Evolutionary conservation across 2,888 invertebrate genomes (phyloP).

Genomic region (Drosophila eohydei): DNA sequence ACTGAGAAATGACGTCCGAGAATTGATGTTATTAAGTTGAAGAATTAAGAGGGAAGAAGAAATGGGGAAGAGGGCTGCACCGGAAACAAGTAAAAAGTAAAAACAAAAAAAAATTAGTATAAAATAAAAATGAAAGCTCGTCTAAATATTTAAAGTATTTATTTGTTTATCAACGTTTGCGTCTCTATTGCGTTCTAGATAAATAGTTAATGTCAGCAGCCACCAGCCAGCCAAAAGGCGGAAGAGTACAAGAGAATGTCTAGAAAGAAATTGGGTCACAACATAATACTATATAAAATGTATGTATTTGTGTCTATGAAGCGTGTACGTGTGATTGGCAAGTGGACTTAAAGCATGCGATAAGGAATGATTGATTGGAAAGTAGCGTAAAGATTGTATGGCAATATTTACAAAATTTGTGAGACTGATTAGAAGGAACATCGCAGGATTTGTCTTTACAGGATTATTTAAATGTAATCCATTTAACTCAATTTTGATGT

Average conservation of each 20-base stretch:
- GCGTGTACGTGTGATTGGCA: constrained; percentile 31
- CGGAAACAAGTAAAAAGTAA: constrained; percentile 40
- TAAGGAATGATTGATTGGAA: constrained; percentile 29
- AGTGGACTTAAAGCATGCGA: constrained; percentile 25
- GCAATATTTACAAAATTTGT: not conserved
- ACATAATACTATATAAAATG: constrained; percentile 1
- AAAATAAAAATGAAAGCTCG: constrained; percentile 40
- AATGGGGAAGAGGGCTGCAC: constrained; percentile 21
- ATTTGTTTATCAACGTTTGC: constrained; percentile 49
- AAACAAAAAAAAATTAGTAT: constrained; percentile 5
- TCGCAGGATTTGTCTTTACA: not conserved
- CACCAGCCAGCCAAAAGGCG: constrained; percentile 20
- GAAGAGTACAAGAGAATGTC: constrained; percentile 38
- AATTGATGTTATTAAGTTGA: constrained; percentile 15
- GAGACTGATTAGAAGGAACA: not conserved
- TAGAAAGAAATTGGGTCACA: constrained; percentile 38
- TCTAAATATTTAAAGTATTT: constrained; percentile 49
- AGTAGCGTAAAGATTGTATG: not conserved
- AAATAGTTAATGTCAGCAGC: constrained; percentile 29
- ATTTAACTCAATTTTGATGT: too few species aligned
- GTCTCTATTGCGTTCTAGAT: constrained; percentile 29
- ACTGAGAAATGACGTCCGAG: constrained; percentile 36
- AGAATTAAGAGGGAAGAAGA: not conserved
- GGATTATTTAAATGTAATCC: not conserved
- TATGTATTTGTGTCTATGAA: not conserved